Base-by-base conservation (phyloP, 2,113 vertebrate genomes). In the Isichthys henryi region DNA sequence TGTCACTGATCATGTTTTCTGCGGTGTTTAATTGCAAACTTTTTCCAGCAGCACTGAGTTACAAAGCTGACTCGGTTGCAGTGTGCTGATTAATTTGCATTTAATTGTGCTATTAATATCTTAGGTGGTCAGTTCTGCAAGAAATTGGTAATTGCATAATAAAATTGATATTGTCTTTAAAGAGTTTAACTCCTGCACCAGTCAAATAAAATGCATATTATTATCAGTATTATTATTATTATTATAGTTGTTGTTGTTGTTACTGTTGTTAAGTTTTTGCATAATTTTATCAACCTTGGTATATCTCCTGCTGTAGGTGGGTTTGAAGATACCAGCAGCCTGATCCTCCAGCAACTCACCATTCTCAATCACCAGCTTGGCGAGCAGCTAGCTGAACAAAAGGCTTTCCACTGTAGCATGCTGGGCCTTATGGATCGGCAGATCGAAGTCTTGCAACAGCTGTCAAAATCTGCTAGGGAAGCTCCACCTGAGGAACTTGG, bases 401-500 rank as follows among this genome's bases (percentile, higher is more conserved):
- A 90, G 89, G 92, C 92, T 50, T 93, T 93, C 91, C 92, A 93
- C 90, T 93, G 92, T 90, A 92, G 91, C 87, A 92, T 93, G 92
- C 90, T 93, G 88, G 92, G 92, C 3, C 90, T 93, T 82, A 91
- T 93, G 92, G 92, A 93, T 89, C 92, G 92, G 39, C 92, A 93
- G 90, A 92, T 92, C 46, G 90, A 93, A 86, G 91, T 93, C n/a
- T 91, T 93, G 89, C 91, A 92, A 89, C 92, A 92, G 90, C 90
- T 93, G 50, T 92, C 92, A 35, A 92, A 87, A 43, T 88, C 89
- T 53, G 91, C 92, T 43, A 88, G 88, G 53, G 90, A 48, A 43
- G 52, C 89, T 77, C 82, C 90, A 39, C 56, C 82, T 15, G 88
- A 90, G 50, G 66, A 88, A 3, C 53, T 83, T 17, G 77, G 27